A percentile compares a stretch with the other conserved stretches of the same genome.
phyloP scores from a whole-genome alignment of 23 tunicate species.

The Halocynthia roretzi region DNA sequence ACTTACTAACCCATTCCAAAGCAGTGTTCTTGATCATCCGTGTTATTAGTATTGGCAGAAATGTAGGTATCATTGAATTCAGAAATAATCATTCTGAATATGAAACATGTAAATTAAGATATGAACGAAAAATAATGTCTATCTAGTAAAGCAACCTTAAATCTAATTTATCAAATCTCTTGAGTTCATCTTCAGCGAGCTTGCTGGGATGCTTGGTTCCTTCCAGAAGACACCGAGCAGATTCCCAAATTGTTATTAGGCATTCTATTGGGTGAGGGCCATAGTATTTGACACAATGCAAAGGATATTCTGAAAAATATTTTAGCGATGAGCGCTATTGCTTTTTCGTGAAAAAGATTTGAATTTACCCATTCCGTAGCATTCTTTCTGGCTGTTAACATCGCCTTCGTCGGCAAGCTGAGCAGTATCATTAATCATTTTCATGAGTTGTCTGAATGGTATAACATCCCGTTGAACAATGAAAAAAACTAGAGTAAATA shows the following conservation, averaged over 20 bases:
- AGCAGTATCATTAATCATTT: background rate
- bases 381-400: background rate
- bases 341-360: background rate
- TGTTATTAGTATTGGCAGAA: background rate
- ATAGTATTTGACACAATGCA: slow-evolving; percentile 11
- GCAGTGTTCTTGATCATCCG: slow-evolving; percentile 9
- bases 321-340: too few relatives aligned
- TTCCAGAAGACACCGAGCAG: background rate
- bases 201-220: background rate
- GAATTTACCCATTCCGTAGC: slow-evolving; percentile 1
- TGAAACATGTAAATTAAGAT: too few relatives aligned
- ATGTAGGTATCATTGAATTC: slow-evolving; percentile 17
- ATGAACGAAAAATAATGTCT: too few relatives aligned
- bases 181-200: background rate
- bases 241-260: background rate
- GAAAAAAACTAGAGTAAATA: background rate
- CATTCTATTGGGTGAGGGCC: slow-evolving; percentile 1
- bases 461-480: background rate
- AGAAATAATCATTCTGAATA: slow-evolving; percentile 5
- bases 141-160: background rate
- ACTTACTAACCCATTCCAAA: slow-evolving; percentile 11
- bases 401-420: background rate
- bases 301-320: slow-evolving; percentile 15
- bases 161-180: background rate
- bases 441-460: background rate